Evolutionary conservation across 2,888 invertebrate genomes (phyloP), one percentile per base, ranked within the genome.

Genomic region (Frankliniella intonsa): DNA sequence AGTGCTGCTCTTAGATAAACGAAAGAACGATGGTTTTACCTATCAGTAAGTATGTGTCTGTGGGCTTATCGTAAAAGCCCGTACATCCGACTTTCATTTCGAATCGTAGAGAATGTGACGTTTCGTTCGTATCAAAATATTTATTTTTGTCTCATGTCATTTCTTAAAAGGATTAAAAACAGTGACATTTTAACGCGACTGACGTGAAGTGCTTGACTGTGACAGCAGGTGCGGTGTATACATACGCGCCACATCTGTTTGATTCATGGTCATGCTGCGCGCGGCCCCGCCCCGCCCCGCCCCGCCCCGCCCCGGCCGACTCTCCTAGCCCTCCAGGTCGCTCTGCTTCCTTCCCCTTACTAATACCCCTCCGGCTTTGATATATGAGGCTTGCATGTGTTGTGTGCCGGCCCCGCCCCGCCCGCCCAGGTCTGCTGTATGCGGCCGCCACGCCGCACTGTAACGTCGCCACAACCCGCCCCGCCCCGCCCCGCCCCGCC

Each of bases 311-410:
- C 51, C 10, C 14, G 51, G 55, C 55, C 62, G 62, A 17, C 62
- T 62, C 38, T 38, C 38, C 3, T 38, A 38, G 38, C 12, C 62
- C 62, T 14, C 62, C 62, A 62, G 62, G 62, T 62, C 3, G 62
- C 19, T 14, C 55, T 7, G 62, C 62, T 62, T 62, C 62, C 62
- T 62, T 62, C 62, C 62, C n/a, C 62, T 19, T 19, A 62, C 62
- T 62, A 62, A 62, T 62, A 62, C 62, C 62, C 62, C 38, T 38
- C 19, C 62, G 62, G n/a, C 19, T 17, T 62, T 62, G 62, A 62
- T 62, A 17, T 62, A 62, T 62, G 62, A n/a, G 62, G 62, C 17
- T 62, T 62, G 62, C 62, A 62, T 62, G 62, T 62, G 62, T n/a
- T 62, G 19, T n/a, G n/a, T 62, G 62, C n/a, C 17, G 62, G 62